Evolutionary conservation across 2,113 vertebrate genomes (phyloP).

Genomic region (Acanthochromis polyacanthus): DNA sequence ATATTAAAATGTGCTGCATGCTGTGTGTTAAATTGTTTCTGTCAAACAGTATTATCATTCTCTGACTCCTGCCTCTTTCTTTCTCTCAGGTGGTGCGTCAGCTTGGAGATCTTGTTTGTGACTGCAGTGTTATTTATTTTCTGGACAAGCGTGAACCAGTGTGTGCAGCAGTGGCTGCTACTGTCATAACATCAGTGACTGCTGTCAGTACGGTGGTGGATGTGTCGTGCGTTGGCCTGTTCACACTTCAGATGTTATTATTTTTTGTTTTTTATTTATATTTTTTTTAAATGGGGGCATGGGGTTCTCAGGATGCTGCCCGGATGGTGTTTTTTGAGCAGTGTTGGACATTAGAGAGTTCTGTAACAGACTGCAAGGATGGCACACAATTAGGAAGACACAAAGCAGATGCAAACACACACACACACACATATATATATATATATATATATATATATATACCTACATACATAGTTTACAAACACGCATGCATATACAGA

Average conservation of each 20-base stretch:
- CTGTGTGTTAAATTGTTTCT: neutral
- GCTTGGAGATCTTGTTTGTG: constrained; percentile 81
- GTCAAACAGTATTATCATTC: neutral
- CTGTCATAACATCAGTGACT: constrained; percentile 64
- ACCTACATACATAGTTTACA: constrained; percentile 10
- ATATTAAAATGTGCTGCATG: neutral
- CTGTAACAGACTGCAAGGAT: constrained; percentile 15
- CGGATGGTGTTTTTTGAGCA: constrained; percentile 32
- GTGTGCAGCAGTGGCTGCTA: constrained; percentile 53
- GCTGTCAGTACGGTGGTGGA: constrained; percentile 55
- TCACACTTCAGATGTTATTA: constrained; percentile 42
- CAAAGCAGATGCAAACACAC: constrained; percentile 5
- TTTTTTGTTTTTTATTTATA: neutral
- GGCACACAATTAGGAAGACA: constrained; percentile 32
- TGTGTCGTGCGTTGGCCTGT: constrained; percentile 51
- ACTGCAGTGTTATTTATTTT: constrained; percentile 86
- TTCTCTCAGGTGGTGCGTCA: constrained; percentile 85
- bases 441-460: neutral
- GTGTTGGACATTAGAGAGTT: constrained; percentile 28
- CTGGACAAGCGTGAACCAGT: constrained; percentile 81
- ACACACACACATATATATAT: neutral
- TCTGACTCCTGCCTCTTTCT: neutral
- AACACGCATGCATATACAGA: constrained; percentile 45
- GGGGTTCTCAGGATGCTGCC: constrained; percentile 52
- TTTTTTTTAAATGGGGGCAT: constrained; percentile 12